Base-by-base conservation (phyloP, 1,140 invertebrate genomes). In the Asbolus verrucosus region DNA sequence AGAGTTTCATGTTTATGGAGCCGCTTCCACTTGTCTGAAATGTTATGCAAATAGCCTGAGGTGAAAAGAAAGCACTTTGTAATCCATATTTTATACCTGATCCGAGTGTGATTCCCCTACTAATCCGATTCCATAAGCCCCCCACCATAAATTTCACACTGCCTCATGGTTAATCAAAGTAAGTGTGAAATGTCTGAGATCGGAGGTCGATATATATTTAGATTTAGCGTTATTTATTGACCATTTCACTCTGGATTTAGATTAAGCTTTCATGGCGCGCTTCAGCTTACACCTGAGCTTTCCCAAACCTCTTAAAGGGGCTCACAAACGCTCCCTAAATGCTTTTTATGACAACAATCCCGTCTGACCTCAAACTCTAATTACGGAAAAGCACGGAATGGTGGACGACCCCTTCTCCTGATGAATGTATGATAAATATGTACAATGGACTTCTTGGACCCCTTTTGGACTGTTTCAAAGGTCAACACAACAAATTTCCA, bases 201-300 rank as follows among this genome's bases (percentile, higher is more conserved):
- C 36, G 60, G 36, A 62, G 36, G 50, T 67, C 65, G 65, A 67
- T 54, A 30, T 54, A 39, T 41, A 63, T 63, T 63, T 63, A 63
- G 61, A 63, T 63, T 63, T 63, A 63, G 18, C 18, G 61, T 39
- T 39, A 63, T 63, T 63, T 63, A 63, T 63, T 63, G 39, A 41
- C 61, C 31, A 41, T 63, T 63, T 41, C 61, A 21, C 33, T 16
- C 16, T 38, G 61, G 36, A 41, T 63, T 63, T n/a, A 41, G 21
- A 63, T 63, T 63, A 63, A 63, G 61, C 39, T 63, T 63, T 63
- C 61, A 63, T 63, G 33, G 33, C 5, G 27, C 24, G 19, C 36
- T 62, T 61, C 24, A 61, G 9, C 13, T 31, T 13, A 5, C 61
- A 63, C 33, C 61, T 63, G 31, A 63, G 61, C 61, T 63, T 63